Base-by-base conservation (phyloP, 1,140 invertebrate species). In the Asbolus verrucosus region DNA sequence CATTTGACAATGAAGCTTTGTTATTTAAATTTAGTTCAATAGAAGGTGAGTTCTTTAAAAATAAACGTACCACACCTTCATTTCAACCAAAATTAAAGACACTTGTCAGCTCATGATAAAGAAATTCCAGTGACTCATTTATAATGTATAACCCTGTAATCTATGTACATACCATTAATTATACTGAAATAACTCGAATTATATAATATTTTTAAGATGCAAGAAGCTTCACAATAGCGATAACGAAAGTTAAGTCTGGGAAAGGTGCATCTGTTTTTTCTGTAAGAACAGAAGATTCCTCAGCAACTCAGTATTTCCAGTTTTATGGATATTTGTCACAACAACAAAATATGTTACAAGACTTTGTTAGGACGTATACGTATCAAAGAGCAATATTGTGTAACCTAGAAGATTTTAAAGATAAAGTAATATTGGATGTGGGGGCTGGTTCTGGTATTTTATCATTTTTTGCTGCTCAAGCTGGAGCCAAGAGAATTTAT, bases 261-360 rank as follows among this genome's bases (percentile, higher is more conserved):
- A 89, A 91, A 77, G 90, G 89, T 19, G 84, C 89, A 1, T 96
- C 94, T 0, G 91, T 96, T 62, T 99, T 99, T 83, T 93, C 94
- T n/a, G 92, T 96, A 71, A 87, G 97, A 80, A 98, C 97, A 15
- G 97, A 98, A 81, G 95, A 98, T 77, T 95, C 96, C 0, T 98
- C 96, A 13, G 97, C 97, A 21, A 93, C 94, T 81, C 97, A 98
- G 81, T 99, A 99, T 87, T 99, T 96, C 78, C 91, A 99, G 86
- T 99, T 99, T 84, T 99, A 99, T 84, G 96, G 97, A 62, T 99
- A 98, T 84, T 84, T 99, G 62, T 98, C 96, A 43, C 98, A 99
- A 81, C 98, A 99, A 83, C 98, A 99, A 84, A 99, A 99, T 80
- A 99, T 99, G 98, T 96, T 99, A 93, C 94, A 96, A 85, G 98